Percentiles rank a stretch among this genome's conserved stretches.
Conservation (phyloP, 2,113 vertebrate species). For the Erpornis zantholeuca region DNA sequence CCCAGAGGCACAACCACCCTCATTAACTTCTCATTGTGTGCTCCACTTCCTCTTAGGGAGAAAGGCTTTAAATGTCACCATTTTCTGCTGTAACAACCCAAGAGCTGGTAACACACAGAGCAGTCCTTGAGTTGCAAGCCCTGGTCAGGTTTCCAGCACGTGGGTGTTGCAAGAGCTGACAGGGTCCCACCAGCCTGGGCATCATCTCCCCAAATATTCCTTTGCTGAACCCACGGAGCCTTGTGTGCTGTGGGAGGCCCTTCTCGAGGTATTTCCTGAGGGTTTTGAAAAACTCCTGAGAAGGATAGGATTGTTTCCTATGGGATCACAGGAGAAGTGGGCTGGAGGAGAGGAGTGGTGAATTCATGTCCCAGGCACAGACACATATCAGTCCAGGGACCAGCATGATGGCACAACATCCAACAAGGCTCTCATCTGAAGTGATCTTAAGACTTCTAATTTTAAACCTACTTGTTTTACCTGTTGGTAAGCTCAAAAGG, state of each 20-base stretch:
- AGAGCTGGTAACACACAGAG: neutral
- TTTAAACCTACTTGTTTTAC: neutral
- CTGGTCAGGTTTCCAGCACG: neutral
- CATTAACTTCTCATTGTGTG: neutral
- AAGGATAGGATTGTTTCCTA: neutral
- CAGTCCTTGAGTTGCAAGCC: neutral
- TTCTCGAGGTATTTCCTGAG: neutral
- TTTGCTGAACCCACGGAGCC: neutral
- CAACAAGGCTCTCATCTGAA: neutral
- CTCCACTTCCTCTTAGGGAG: neutral
- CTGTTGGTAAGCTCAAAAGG: neutral
- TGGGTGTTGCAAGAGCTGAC: neutral
- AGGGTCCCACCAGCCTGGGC: neutral
- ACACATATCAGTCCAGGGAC: neutral
- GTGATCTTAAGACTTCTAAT: neutral
- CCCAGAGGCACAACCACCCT: neutral
- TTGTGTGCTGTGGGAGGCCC: rapidly evolving
- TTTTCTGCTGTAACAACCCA: neutral
- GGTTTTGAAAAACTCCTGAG: neutral
- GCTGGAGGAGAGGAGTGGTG: neutral
- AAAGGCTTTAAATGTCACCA: neutral
- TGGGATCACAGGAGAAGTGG: neutral
- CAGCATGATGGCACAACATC: rapidly evolving
- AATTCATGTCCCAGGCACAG: rapidly evolving
- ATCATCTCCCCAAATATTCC: neutral